Percentiles rank a stretch among this genome's conserved stretches.
Conservation (phyloP, 2,797 vertebrate species). For the Myotis myotis region DNA sequence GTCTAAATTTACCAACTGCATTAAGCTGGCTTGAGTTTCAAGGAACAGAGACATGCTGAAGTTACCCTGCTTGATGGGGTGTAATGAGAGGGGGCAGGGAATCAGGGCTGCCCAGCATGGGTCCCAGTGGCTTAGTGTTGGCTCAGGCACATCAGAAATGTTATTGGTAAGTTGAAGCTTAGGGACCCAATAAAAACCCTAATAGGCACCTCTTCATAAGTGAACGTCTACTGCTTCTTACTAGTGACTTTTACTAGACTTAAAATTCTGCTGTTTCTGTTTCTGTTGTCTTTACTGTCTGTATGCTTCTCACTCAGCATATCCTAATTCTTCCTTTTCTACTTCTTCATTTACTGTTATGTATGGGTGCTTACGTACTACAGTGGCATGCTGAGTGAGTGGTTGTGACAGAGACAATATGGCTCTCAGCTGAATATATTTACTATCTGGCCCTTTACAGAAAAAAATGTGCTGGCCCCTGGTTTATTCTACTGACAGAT, state of each 20-base stretch:
- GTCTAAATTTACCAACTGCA: not conserved
- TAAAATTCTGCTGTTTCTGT: not conserved
- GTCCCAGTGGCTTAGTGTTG: not conserved
- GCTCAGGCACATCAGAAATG: not conserved
- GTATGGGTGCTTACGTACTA: not conserved
- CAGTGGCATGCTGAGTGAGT: not conserved
- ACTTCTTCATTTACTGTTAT: not conserved
- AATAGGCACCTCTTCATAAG: not conserved
- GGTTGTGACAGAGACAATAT: not conserved
- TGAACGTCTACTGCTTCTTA: not conserved
- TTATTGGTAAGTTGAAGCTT: not conserved
- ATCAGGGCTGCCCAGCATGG: not conserved
- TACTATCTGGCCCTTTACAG: not conserved
- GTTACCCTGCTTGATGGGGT: not conserved
- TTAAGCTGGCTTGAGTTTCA: slow-evolving; percentile 8
- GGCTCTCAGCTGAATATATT: not conserved
- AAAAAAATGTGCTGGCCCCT: not conserved
- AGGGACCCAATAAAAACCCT: not conserved
- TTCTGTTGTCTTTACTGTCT: not conserved
- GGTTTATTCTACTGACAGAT: not conserved
- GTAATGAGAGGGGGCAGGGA: not conserved
- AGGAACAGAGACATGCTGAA: not conserved
- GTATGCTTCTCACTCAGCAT: not conserved
- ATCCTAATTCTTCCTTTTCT: not conserved
- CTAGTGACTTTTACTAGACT: not conserved